A percentile compares a stretch with the other conserved stretches of the same genome.
phyloP scores from a whole-genome alignment of 2,797 vertebrate species.

The Hemibagrus guttatus region DNA sequence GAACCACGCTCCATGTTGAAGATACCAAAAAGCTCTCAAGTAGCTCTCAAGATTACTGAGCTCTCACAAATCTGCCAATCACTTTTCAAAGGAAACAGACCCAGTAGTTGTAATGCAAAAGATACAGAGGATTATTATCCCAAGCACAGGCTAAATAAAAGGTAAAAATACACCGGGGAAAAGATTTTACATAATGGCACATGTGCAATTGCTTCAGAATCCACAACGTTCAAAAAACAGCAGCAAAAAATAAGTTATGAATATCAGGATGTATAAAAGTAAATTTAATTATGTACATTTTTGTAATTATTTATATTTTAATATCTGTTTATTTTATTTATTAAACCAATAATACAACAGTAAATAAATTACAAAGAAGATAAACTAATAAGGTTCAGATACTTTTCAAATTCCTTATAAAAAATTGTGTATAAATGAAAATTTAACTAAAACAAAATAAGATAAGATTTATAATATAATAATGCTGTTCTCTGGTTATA shows the following conservation, averaged over 20 bases:
- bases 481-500: background rate
- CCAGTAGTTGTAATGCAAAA: background rate
- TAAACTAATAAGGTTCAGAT: too few species aligned
- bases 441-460: background rate
- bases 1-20: background rate
- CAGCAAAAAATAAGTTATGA: background rate
- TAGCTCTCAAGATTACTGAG: too few species aligned
- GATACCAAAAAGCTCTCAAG: too few species aligned
- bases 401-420: too few species aligned
- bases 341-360: too few species aligned
- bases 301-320: too few species aligned
- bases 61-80: too few species aligned
- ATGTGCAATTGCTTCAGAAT: background rate
- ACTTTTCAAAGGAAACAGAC: background rate
- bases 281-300: too few species aligned
- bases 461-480: background rate
- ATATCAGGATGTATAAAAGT: too few species aligned
- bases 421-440: too few species aligned
- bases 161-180: background rate
- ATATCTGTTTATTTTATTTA: too few species aligned
- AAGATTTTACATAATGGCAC: background rate
- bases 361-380: background rate
- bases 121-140: background rate
- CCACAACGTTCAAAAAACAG: background rate
- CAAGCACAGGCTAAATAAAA: background rate